Percentiles rank a stretch among this genome's conserved stretches.
These are phyloP conservation scores for Spicauda simplicius DNA, from an alignment of 2,888 invertebrate genomes.

Conservation along the genomic window DNA sequence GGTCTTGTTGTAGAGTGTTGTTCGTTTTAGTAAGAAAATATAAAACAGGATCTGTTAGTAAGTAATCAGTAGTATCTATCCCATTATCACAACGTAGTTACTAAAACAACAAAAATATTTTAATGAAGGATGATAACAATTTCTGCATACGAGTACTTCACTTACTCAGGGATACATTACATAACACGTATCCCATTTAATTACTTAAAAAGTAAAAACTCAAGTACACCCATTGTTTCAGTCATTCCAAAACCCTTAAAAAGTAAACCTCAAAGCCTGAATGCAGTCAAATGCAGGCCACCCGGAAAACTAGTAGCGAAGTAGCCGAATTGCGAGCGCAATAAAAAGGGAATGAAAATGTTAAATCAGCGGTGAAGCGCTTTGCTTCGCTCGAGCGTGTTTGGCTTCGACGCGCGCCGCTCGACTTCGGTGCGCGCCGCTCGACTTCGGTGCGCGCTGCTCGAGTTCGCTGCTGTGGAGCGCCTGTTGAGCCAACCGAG, in stretches of 20 bases:
- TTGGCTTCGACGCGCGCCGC: constrained; percentile 15
- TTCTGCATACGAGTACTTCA: too few relatives aligned
- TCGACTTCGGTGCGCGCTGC: not conserved
- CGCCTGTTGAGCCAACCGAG: constrained; percentile 51
- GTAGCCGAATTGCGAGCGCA: constrained; percentile 27
- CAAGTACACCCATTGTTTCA: constrained; percentile 13
- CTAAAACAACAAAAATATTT: too few relatives aligned
- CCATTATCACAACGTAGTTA: too few relatives aligned
- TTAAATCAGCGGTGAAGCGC: constrained; percentile 19
- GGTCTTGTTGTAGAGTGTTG: too few relatives aligned
- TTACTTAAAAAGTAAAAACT: not conserved
- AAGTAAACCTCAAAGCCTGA: constrained; percentile 23
- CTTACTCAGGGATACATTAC: too few relatives aligned
- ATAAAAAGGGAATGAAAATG: constrained; percentile 17
- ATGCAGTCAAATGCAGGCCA: constrained; percentile 26
- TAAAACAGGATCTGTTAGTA: too few relatives aligned
- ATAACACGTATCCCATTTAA: too few relatives aligned
- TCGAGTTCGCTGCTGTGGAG: not conserved
- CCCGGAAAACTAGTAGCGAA: constrained; percentile 22
- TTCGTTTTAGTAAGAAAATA: too few relatives aligned
- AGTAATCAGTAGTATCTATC: too few relatives aligned
- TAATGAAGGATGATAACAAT: too few relatives aligned
- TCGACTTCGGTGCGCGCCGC: constrained; percentile 1
- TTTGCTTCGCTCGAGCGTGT: constrained; percentile 2
- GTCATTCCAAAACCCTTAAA: not conserved